Percentiles rank a stretch among this genome's conserved stretches.
phyloP scores from a whole-genome alignment of 1,140 invertebrate species.

The Drosophila burlai region DNA sequence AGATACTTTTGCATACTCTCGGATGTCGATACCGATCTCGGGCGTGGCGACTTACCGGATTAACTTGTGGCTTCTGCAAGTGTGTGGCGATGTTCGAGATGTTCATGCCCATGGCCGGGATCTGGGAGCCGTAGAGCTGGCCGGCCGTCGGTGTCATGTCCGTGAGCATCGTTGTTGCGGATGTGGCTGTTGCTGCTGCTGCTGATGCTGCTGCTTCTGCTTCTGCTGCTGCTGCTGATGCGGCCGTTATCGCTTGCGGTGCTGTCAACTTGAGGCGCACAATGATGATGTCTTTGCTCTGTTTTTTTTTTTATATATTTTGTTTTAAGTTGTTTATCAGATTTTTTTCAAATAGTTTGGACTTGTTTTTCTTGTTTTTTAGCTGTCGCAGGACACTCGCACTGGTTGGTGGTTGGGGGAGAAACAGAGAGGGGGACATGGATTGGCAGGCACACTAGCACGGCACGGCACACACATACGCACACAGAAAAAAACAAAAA shows the following conservation, averaged over 20 bases:
- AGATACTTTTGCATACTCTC: neutral
- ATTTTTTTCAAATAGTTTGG: conserved; percentile 10
- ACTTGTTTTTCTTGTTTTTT: conserved; percentile 3
- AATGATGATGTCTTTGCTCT: conserved; percentile 60
- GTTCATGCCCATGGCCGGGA: conserved; percentile 87
- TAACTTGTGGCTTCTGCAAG: conserved; percentile 85
- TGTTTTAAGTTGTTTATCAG: neutral
- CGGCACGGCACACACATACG: conserved; percentile 42
- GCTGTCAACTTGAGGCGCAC: conserved; percentile 68
- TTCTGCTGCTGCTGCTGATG: conserved; percentile 35
- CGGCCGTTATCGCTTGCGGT: conserved; percentile 30
- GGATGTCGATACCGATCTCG: neutral
- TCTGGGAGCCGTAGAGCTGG: conserved; percentile 87
- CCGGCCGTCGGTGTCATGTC: conserved; percentile 87
- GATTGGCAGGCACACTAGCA: conserved; percentile 36
- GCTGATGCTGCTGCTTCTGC: conserved; percentile 22
- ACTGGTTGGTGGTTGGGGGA: conserved; percentile 36
- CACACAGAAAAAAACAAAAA: conserved; percentile 59
- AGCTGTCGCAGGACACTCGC: conserved; percentile 38
- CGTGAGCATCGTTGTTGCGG: conserved; percentile 85
- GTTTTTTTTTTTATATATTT: neutral
- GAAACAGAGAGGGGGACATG: conserved; percentile 35
- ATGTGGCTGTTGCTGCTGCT: conserved; percentile 38
- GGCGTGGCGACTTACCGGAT: conserved; percentile 73
- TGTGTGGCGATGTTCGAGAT: conserved; percentile 85